Conservation (phyloP, 2,797 vertebrate species). For the Hemitrygon akajei region DNA sequence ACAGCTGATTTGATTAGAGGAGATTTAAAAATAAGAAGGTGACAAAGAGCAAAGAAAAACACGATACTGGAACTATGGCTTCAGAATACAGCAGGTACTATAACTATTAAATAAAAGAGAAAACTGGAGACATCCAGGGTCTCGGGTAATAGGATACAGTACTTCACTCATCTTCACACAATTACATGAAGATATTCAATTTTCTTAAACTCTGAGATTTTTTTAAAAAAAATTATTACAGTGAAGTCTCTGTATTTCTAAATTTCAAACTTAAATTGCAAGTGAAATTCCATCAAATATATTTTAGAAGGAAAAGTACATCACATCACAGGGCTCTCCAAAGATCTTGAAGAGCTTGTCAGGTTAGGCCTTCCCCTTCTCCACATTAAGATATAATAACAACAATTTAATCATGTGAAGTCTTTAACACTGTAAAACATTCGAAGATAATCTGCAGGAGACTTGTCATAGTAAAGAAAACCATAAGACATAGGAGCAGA, state of each 20-base stretch:
- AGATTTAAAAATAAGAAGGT: too few relatives aligned
- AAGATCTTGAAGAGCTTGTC: not conserved
- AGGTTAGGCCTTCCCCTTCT: not conserved
- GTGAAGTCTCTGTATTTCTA: not conserved
- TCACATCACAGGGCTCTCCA: not conserved
- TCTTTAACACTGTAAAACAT: not conserved
- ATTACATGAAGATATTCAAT: not conserved
- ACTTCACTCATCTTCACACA: not conserved
- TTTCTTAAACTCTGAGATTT: not conserved
- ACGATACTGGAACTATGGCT: too few relatives aligned
- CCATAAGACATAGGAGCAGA: too few relatives aligned
- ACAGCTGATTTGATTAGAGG: too few relatives aligned
- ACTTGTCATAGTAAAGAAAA: not conserved
- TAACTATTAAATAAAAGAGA: too few relatives aligned
- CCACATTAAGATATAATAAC: not conserved
- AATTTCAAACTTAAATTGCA: not conserved
- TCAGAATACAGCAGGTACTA: too few relatives aligned
- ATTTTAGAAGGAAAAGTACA: not conserved
- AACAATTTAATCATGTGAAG: not conserved
- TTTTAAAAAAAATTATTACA: not conserved
- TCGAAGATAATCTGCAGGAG: not conserved
- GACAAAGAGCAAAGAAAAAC: too few relatives aligned
- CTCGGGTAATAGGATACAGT: too few relatives aligned
- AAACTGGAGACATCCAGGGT: too few relatives aligned
- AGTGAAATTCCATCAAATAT: not conserved